A percentile compares a stretch with the other conserved stretches of the same genome.
phyloP scores from a whole-genome alignment of 1,140 invertebrate species.

The Mactra quadrangularis region DNA sequence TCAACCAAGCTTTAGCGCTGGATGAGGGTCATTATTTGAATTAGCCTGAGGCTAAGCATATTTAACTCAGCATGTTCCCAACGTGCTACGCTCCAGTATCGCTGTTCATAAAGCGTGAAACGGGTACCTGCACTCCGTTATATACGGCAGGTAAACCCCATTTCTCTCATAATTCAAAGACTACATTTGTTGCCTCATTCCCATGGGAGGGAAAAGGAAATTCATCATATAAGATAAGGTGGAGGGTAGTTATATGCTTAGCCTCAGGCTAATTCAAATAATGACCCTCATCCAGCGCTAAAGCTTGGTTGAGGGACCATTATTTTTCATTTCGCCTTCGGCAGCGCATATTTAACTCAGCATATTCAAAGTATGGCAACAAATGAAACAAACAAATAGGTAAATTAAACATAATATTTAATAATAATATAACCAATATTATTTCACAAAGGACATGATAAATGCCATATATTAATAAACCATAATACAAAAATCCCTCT shows the following conservation, averaged over 20 bases:
- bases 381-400: background rate
- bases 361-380: background rate
- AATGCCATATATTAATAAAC: too few species aligned
- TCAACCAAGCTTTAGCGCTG: too few species aligned
- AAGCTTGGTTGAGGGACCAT: conserved; percentile 15
- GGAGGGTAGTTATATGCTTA: conserved; percentile 16
- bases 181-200: background rate
- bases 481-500: background rate
- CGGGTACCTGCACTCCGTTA: background rate
- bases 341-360: background rate
- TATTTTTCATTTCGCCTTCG: background rate
- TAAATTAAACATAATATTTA: background rate
- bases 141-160: background rate
- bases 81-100: background rate
- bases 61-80: conserved; percentile 22
- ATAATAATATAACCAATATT: too few species aligned
- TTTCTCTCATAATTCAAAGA: conserved; percentile 1
- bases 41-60: conserved; percentile 42
- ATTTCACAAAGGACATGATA: too few species aligned
- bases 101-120: background rate
- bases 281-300: background rate
- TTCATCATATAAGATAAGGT: background rate
- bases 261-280: conserved; percentile 49
- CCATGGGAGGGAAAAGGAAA: background rate
- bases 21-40: conserved; percentile 43